Percentiles rank a stretch among this genome's conserved stretches.
These are phyloP conservation scores for Castor canadensis DNA, from an alignment of 2,113 vertebrate genomes.

Conservation along the genomic window DNA sequence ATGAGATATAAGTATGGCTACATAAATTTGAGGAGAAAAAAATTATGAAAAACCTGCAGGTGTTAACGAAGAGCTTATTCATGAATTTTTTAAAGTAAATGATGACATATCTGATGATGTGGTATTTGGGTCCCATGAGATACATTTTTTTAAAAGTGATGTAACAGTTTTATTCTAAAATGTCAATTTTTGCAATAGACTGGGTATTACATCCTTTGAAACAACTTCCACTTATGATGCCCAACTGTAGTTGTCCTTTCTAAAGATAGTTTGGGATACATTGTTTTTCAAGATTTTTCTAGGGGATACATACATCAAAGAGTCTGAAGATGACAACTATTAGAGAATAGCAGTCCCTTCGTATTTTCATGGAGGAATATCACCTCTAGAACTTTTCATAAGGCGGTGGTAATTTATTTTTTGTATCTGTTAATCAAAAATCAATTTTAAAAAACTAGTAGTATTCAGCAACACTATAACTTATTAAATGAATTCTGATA, in stretches of 20 bases:
- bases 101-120: not conserved
- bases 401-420: not conserved
- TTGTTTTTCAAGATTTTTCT: not conserved
- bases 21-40: conserved; percentile 10
- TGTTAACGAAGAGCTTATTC: conserved; percentile 14
- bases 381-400: not conserved
- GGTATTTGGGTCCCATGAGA: not conserved
- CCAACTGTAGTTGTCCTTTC: not conserved
- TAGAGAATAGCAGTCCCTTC: not conserved
- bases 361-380: not conserved
- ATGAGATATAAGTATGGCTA: not conserved
- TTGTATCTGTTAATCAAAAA: too few relatives aligned
- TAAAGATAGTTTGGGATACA: not conserved
- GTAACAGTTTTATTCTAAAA: conserved; percentile 41
- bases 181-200: conserved; percentile 17
- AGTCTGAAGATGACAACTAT: not conserved
- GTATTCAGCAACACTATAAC: not conserved
- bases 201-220: not conserved
- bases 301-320: not conserved
- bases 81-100: conserved; percentile 44
- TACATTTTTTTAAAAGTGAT: conserved; percentile 47
- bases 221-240: not conserved
- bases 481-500: not conserved
- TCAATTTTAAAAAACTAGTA: not conserved
- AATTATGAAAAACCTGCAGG: not conserved